A percentile compares a stretch with the other conserved stretches of the same genome.
Conservation (phyloP, 1,140 invertebrate genomes). For the Leptestheria dahalacensis region DNA sequence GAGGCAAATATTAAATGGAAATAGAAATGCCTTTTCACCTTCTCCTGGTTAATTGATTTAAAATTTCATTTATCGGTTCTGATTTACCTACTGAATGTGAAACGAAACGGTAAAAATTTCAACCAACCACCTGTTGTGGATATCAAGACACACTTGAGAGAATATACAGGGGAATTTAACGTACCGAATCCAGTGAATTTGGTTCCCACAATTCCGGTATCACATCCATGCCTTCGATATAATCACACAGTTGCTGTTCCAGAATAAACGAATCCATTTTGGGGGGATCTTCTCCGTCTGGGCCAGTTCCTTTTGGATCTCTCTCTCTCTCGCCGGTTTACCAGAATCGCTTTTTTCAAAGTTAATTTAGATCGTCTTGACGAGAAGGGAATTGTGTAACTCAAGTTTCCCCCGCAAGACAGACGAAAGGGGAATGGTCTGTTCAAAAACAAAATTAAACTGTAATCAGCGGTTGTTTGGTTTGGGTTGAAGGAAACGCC, state of each 20-base stretch:
- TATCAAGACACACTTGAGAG: neutral
- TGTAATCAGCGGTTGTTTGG: no score
- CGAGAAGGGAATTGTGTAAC: neutral
- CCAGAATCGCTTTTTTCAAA: no score
- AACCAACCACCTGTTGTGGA: neutral
- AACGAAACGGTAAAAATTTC: no score
- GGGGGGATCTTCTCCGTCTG: no score
- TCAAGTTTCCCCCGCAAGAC: neutral
- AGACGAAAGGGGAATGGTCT: neutral
- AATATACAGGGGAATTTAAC: conserved; percentile 33
- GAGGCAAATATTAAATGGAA: neutral
- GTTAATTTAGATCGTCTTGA: no score
- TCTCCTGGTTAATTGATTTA: neutral
- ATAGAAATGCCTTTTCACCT: neutral
- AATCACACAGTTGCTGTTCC: conserved; percentile 4
- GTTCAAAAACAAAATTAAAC: neutral
- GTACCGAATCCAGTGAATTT: conserved; percentile 52
- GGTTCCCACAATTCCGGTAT: conserved; percentile 58
- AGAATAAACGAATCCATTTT: conserved; percentile 5
- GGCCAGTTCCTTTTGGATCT: no score
- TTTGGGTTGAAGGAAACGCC: no score
- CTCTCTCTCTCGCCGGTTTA: no score
- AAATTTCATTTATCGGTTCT: neutral
- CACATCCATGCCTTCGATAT: conserved; percentile 28
- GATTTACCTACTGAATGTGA: no score